Evolutionary conservation across 2,888 invertebrate genomes (phyloP).

Genomic region (Byasa hedistus): DNA sequence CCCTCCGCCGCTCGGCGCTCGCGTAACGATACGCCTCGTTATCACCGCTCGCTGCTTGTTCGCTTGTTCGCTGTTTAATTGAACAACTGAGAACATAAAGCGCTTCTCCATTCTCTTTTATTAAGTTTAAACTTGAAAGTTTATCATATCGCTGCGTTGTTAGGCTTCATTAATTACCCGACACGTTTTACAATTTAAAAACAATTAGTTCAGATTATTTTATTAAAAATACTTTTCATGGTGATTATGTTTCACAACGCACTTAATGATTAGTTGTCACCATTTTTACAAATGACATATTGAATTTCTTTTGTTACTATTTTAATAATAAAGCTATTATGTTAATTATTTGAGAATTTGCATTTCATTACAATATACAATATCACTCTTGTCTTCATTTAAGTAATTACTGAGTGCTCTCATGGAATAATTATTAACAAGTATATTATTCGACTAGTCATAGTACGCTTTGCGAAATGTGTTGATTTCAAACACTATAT

Average conservation of each 20-base stretch:
- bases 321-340: not conserved
- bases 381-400: not conserved
- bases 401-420: not conserved
- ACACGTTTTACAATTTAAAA: not conserved
- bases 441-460: not conserved
- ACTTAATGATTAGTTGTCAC: too few species aligned
- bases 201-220: too few species aligned
- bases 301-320: not conserved
- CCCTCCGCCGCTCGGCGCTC: constrained; percentile 57
- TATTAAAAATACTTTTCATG: too few species aligned
- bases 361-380: not conserved
- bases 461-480: not conserved
- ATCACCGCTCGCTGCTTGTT: constrained; percentile 51
- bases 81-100: constrained; percentile 33
- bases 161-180: not conserved
- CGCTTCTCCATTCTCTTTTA: not conserved
- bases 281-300: not conserved
- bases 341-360: not conserved
- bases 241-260: too few species aligned
- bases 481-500: not conserved
- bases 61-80: constrained; percentile 40
- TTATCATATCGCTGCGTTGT: not conserved
- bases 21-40: constrained; percentile 74
- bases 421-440: not conserved
- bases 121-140: not conserved